phyloP scores from a whole-genome alignment of 2,797 vertebrate genomes.

The Danio choprae region DNA sequence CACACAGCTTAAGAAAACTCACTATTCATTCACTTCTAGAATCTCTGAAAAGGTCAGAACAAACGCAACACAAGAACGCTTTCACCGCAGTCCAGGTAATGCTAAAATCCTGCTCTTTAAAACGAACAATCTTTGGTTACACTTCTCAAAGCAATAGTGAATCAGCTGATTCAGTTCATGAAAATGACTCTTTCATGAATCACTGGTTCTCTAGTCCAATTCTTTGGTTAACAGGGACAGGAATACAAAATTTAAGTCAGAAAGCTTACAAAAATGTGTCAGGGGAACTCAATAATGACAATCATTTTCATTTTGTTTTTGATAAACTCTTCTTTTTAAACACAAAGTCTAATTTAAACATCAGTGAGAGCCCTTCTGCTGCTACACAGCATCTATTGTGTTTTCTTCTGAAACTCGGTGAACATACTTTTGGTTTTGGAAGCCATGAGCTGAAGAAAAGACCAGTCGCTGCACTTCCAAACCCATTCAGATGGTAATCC shows the following conservation, averaged over 20 bases:
- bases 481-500: neutral
- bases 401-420: slow-evolving; percentile 9
- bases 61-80: slow-evolving; percentile 4
- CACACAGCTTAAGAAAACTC: slow-evolving; percentile 15
- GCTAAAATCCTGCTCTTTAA: neutral
- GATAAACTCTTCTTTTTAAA: neutral
- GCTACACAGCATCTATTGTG: slow-evolving; percentile 1
- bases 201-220: neutral
- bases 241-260: no score
- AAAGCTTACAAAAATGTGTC: neutral
- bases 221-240: no score
- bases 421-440: slow-evolving; percentile 27
- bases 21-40: neutral
- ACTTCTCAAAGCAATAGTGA: neutral
- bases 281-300: neutral
- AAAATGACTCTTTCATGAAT: neutral
- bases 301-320: neutral
- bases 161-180: neutral
- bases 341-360: slow-evolving; percentile 14
- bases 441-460: slow-evolving; percentile 7
- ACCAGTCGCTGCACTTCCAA: neutral
- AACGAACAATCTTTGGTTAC: slow-evolving; percentile 13
- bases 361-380: neutral
- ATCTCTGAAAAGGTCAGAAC: slow-evolving; percentile 25
- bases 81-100: slow-evolving; percentile 11